Evolutionary conservation across 2,797 vertebrate species (phyloP), one percentile per base, ranked within the genome.

Genomic region (Eupleurogrammus muticus): DNA sequence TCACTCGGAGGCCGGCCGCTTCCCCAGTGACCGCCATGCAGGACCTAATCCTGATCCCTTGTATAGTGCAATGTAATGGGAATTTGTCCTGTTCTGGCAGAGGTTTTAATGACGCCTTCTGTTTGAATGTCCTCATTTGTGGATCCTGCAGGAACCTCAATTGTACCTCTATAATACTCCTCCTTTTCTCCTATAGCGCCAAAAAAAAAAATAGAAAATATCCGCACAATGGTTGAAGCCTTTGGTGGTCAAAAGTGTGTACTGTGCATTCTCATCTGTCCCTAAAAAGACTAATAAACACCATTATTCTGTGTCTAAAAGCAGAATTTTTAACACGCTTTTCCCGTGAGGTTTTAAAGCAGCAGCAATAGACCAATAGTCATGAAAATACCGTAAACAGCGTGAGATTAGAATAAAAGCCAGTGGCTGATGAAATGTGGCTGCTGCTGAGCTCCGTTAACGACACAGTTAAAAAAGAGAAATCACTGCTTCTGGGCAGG

Each of bases 31-130:
- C 86, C 78, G 71, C 67, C 75, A 32, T 61, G 47, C 76, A 61
- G 52, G 70, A 57, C 75, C 75, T 88, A 87, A 88, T 91, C 88
- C 85, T 57, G 21, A 83, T 80, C 75, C 53, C 56, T 72, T 51
- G 51, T 19, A 40, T 24, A 54, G 48, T 11, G 46, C 35, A 10
- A 20, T 8, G 13, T 81, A 57, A 70, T 47, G 74, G 52, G 48
- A 62, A 60, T 79, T 84, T 83, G 50, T 48, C 70, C 73, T 67
- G 35, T 36, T 5, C n/a, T 20, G 55, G 55, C 23, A 12, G 47
- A 49, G 64, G 68, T 58, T 64, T 40, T 46, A 50, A 56, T 38
- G 63, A 35, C 14, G 36, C 48, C 53, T 35, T 36, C 40, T 21
- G 24, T 28, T 51, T 59, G 21, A 46, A 34, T 66, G 16, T 42